A percentile compares a stretch with the other conserved stretches of the same genome.
Conservation (phyloP, 2,888 invertebrate genomes). For the Cosmia trapezina region DNA sequence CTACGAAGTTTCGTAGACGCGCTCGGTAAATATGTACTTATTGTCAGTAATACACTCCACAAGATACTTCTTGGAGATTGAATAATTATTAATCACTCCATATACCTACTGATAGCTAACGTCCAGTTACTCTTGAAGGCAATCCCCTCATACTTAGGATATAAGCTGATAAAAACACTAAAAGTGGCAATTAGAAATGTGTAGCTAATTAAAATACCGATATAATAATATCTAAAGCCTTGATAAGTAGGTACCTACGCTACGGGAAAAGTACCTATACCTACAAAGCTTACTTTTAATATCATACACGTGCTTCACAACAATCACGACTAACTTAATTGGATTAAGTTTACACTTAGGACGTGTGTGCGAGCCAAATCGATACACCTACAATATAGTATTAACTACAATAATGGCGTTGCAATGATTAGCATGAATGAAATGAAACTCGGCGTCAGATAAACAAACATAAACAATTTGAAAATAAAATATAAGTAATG, state of each 20-base stretch:
- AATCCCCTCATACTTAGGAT: neutral
- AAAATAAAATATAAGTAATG: neutral
- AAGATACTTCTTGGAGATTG: neutral
- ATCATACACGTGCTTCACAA: neutral
- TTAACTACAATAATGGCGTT: neutral
- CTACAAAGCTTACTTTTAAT: slow-evolving; percentile 4
- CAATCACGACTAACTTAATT: slow-evolving; percentile 6
- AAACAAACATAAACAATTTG: neutral
- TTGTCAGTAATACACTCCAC: neutral
- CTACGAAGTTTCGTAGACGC: neutral
- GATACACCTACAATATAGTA: neutral
- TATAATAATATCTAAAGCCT: slow-evolving; percentile 15
- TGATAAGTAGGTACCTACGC: neutral
- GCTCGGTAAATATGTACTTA: neutral
- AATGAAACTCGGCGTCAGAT: neutral
- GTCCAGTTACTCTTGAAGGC: neutral
- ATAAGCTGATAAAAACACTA: slow-evolving; percentile 20
- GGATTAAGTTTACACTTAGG: slow-evolving; percentile 1
- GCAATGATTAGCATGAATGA: neutral
- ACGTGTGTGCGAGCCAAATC: slow-evolving; percentile 18
- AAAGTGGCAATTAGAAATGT: slow-evolving; percentile 41
- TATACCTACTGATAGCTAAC: neutral
- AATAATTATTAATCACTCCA: neutral
- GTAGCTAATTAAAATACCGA: slow-evolving; percentile 15
- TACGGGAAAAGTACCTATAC: neutral